Conservation (phyloP, 1,140 invertebrate genomes). For the Anastrepha ludens region DNA sequence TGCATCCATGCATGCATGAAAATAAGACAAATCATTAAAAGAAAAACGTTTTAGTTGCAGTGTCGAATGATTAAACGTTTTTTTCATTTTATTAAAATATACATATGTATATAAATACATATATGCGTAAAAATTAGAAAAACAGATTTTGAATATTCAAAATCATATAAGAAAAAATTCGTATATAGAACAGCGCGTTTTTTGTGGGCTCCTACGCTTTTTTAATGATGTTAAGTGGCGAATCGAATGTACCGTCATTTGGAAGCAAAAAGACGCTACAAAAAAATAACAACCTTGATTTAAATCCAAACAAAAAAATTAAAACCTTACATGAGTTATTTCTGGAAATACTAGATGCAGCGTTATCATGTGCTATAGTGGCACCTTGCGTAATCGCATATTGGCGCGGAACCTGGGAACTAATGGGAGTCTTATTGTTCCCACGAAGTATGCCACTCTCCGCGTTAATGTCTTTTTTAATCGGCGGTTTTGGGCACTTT, state of each 20-base stretch:
- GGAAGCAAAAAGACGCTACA: neutral
- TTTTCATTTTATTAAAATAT: neutral
- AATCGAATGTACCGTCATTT: neutral
- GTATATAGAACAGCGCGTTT: too few relatives aligned
- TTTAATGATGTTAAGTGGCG: conserved; percentile 21
- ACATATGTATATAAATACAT: neutral
- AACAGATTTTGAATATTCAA: neutral
- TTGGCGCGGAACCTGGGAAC: conserved; percentile 89
- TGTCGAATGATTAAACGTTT: too few relatives aligned
- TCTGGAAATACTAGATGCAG: conserved; percentile 81
- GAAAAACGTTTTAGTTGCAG: too few relatives aligned
- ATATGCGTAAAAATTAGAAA: neutral
- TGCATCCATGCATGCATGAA: too few relatives aligned
- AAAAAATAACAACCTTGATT: neutral
- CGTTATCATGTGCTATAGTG: conserved; percentile 83
- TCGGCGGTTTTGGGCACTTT: conserved; percentile 82
- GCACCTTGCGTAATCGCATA: conserved; percentile 88
- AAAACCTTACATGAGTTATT: conserved; percentile 75
- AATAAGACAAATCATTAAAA: too few relatives aligned
- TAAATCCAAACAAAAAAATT: conserved; percentile 27
- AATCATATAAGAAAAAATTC: neutral
- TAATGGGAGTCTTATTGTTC: conserved; percentile 84
- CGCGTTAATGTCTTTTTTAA: conserved; percentile 79
- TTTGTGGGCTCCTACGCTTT: too few relatives aligned
- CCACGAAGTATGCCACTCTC: conserved; percentile 78